Conservation (phyloP, 2,113 vertebrate species). For the Cinclus mexicanus region DNA sequence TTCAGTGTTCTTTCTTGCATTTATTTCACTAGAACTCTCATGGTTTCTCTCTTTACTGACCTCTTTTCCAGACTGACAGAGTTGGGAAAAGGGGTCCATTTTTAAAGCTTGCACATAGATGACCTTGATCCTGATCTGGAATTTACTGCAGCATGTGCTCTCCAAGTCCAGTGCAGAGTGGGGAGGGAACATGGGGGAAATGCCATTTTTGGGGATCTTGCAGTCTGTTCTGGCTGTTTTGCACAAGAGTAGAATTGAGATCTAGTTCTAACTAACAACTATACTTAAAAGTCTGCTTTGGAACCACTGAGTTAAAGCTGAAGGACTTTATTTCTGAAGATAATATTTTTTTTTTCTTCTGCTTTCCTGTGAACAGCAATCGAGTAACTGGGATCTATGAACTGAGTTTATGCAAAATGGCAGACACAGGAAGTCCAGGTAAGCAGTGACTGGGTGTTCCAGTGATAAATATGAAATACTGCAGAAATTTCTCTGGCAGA, state of each 20-base stretch:
- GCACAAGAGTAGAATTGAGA: not conserved
- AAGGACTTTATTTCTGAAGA: not conserved
- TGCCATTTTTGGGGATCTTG: not conserved
- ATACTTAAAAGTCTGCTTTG: not conserved
- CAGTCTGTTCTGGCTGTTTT: not conserved
- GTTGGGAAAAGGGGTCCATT: not conserved
- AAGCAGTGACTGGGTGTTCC: slow-evolving; percentile 14
- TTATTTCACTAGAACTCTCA: not conserved
- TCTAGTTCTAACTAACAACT: not conserved
- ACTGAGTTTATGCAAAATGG: slow-evolving; percentile 95
- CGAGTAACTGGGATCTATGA: slow-evolving; percentile 96
- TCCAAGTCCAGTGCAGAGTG: not conserved
- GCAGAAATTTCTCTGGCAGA: not conserved
- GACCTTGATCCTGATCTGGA: not conserved
- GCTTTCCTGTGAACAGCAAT: slow-evolving; percentile 80
- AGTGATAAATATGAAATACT: not conserved
- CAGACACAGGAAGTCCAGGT: slow-evolving; percentile 97
- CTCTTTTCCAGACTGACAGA: not conserved
- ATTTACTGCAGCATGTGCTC: not conserved
- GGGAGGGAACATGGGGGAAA: not conserved
- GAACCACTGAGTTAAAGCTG: not conserved
- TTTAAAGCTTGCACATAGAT: not conserved
- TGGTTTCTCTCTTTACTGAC: not conserved
- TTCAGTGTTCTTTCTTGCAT: not conserved
- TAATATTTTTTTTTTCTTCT: not conserved